Percentiles rank a stretch among this genome's conserved stretches.
These are phyloP conservation scores for Thereuonema tuberculata DNA, from an alignment of 1,140 invertebrate species.

Conservation along the genomic window DNA sequence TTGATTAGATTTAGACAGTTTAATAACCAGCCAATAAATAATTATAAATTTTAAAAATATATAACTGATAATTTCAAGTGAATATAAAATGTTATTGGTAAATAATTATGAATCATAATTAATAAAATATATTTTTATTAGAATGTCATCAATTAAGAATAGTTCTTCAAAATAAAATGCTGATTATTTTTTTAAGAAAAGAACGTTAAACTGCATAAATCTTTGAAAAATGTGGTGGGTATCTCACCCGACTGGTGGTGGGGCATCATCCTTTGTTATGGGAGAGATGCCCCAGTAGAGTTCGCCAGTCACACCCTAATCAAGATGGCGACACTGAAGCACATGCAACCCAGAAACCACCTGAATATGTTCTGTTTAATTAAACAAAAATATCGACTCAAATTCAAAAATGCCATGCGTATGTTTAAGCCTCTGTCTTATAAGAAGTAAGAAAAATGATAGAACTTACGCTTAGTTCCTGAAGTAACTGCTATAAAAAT, in stretches of 20 bases:
- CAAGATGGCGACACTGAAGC: not conserved
- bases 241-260: not conserved
- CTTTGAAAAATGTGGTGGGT: not conserved
- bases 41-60: not conserved
- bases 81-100: not conserved
- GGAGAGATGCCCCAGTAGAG: not conserved
- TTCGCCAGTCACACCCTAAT: not conserved
- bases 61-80: slow-evolving; percentile 8
- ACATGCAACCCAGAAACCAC: not conserved
- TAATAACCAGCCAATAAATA: not conserved
- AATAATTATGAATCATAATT: not conserved
- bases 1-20: not conserved
- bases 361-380: not conserved
- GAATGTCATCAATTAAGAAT: not conserved
- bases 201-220: not conserved
- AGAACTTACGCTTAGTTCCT: not conserved
- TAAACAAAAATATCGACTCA: not conserved
- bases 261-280: not conserved
- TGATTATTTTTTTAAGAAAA: not conserved
- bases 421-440: not conserved
- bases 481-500: not conserved
- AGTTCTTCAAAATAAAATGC: not conserved
- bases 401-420: slow-evolving; percentile 1
- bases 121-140: not conserved
- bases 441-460: not conserved